Evolutionary conservation across 1,140 invertebrate species (phyloP).

Genomic region (Periplaneta americana): DNA sequence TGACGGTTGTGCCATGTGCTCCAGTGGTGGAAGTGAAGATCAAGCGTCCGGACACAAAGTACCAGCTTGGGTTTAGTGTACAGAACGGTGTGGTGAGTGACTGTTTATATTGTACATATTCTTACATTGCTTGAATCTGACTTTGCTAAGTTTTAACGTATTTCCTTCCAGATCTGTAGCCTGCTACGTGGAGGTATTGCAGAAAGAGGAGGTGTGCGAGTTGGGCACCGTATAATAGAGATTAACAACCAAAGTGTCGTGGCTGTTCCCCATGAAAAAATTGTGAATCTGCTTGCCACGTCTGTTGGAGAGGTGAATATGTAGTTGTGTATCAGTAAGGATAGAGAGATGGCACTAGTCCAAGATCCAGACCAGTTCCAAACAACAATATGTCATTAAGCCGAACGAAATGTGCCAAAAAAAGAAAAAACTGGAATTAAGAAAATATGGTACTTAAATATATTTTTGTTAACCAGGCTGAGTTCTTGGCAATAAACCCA

Average conservation of each 20-base stretch:
- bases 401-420: no score
- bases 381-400: no score
- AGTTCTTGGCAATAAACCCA: no score
- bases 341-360: no score
- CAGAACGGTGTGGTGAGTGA: slow-evolving; percentile 98
- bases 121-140: background rate
- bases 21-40: slow-evolving; percentile 99
- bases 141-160: background rate
- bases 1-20: slow-evolving; percentile 97
- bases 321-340: no score
- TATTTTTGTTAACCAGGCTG: no score
- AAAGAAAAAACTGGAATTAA: no score
- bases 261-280: slow-evolving; percentile 98
- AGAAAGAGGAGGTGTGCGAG: slow-evolving; percentile 94
- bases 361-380: no score
- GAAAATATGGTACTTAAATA: no score
- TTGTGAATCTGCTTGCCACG: slow-evolving; percentile 96
- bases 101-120: background rate
- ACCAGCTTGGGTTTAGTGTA: slow-evolving; percentile 99
- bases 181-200: slow-evolving; percentile 96
- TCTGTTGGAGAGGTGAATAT: slow-evolving; percentile 99
- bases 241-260: slow-evolving; percentile 99
- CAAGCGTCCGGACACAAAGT: slow-evolving; percentile 97
- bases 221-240: slow-evolving; percentile 98
- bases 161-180: slow-evolving; percentile 82